A percentile compares a stretch with the other conserved stretches of the same genome.
phyloP scores from a whole-genome alignment of 2,797 vertebrate genomes.

The Dallia pectoralis region DNA sequence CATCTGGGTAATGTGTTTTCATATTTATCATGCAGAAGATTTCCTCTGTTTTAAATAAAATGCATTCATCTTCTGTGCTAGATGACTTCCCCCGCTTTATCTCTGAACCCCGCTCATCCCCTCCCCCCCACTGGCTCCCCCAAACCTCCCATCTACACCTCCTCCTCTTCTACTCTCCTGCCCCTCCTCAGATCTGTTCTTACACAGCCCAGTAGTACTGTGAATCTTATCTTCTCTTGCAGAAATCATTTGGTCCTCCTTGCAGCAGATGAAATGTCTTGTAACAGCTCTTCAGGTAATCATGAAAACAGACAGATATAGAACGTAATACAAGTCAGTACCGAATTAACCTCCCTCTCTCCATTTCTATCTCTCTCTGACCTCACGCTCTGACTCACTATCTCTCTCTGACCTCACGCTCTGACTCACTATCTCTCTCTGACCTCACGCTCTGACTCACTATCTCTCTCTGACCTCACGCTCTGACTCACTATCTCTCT shows the following conservation, averaged over 20 bases:
- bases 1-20: neutral
- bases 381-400: neutral
- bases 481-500: neutral
- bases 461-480: neutral
- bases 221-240: slow-evolving; percentile 97
- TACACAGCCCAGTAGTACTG: slow-evolving; percentile 89
- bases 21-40: neutral
- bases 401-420: neutral
- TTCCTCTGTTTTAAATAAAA: neutral
- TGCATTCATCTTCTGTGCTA: neutral
- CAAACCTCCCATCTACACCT: neutral
- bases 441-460: neutral
- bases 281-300: slow-evolving; percentile 96
- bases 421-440: neutral
- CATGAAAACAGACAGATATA: neutral
- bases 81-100: neutral
- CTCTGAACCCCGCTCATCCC: neutral
- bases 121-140: neutral
- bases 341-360: neutral
- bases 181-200: slow-evolving; percentile 11
- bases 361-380: neutral
- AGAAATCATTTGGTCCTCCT: slow-evolving; percentile 96
- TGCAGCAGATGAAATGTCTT: slow-evolving; percentile 96
- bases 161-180: neutral
- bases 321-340: neutral